phyloP scores from a whole-genome alignment of 2,888 invertebrate genomes.

The Athetis lepigone region DNA sequence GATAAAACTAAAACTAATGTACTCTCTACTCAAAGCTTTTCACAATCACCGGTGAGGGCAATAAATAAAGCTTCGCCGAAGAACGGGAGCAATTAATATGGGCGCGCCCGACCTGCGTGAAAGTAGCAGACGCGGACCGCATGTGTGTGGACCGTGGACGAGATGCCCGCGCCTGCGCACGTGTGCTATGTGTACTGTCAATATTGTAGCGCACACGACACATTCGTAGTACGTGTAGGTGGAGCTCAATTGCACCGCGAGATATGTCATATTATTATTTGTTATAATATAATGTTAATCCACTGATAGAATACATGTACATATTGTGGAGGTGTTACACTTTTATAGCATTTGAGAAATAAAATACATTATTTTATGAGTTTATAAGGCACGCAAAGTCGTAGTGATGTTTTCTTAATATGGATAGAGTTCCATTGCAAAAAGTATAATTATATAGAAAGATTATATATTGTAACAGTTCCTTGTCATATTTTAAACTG shows the following conservation, averaged over 20 bases:
- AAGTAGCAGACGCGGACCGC: conserved; percentile 84
- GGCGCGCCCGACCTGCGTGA: conserved; percentile 88
- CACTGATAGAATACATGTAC: conserved; percentile 38
- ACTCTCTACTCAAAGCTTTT: conserved; percentile 87
- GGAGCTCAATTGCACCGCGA: conserved; percentile 42
- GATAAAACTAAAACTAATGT: conserved; percentile 89
- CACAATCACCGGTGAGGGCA: conserved; percentile 87
- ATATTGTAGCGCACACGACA: conserved; percentile 43
- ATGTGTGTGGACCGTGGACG: conserved; percentile 77
- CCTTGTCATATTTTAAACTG: conserved; percentile 28
- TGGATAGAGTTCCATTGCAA: conserved; percentile 21
- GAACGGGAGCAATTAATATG: conserved; percentile 91
- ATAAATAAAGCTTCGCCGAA: conserved; percentile 90
- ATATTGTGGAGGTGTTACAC: conserved; percentile 43
- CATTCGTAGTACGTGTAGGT: conserved; percentile 29
- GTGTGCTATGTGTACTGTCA: conserved; percentile 54
- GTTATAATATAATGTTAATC: conserved; percentile 46
- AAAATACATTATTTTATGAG: conserved; percentile 43
- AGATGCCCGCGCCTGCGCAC: conserved; percentile 46
- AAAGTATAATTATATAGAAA: conserved; percentile 31
- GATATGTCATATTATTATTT: conserved; percentile 37
- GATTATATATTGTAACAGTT: conserved; percentile 30
- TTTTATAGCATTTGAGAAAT: conserved; percentile 39
- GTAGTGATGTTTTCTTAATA: conserved; percentile 37
- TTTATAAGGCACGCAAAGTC: conserved; percentile 18